Evolutionary conservation across 2,113 vertebrate species (phyloP).

Genomic region (Sinocyclocheilus grahami): DNA sequence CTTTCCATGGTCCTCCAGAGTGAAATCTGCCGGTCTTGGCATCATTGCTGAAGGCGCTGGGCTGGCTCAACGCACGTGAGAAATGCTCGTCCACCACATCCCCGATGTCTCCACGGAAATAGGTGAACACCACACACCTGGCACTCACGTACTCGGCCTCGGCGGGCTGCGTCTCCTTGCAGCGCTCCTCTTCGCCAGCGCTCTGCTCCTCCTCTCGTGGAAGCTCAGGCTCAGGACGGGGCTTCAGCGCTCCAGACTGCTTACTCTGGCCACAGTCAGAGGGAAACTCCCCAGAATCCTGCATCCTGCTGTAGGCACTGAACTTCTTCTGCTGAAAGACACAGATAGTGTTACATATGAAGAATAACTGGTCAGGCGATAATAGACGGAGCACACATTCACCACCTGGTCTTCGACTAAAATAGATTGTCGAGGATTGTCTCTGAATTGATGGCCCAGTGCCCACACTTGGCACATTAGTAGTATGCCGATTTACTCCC

Average conservation of each 20-base stretch:
- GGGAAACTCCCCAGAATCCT: constrained; percentile 86
- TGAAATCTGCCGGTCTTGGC: constrained; percentile 80
- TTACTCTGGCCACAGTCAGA: constrained; percentile 65
- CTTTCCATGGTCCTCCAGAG: constrained; percentile 84
- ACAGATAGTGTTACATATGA: background rate
- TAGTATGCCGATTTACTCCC: constrained; percentile 1
- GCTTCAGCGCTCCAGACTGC: constrained; percentile 51
- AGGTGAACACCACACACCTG: constrained; percentile 97
- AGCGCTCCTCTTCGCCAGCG: constrained; percentile 68
- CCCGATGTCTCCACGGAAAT: constrained; percentile 95
- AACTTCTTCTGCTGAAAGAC: constrained; percentile 79
- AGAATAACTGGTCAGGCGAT: background rate
- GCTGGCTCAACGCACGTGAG: constrained; percentile 93
- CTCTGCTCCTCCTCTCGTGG: constrained; percentile 66
- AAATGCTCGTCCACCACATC: constrained; percentile 98
- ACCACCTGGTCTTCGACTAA: constrained; percentile 6
- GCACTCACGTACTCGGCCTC: constrained; percentile 98
- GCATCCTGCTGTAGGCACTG: constrained; percentile 91
- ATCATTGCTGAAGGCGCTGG: constrained; percentile 83
- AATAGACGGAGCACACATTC: constrained; percentile 12
- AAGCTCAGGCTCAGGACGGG: constrained; percentile 58
- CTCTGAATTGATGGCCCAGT: constrained; percentile 18
- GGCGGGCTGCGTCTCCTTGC: constrained; percentile 87
- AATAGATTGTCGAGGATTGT: constrained; percentile 35
- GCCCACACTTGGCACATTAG: constrained; percentile 22